Percentiles rank a stretch among this genome's conserved stretches.
Evolutionary conservation across 2,113 vertebrate species (phyloP).

Genomic region (Podilymbus podiceps): DNA sequence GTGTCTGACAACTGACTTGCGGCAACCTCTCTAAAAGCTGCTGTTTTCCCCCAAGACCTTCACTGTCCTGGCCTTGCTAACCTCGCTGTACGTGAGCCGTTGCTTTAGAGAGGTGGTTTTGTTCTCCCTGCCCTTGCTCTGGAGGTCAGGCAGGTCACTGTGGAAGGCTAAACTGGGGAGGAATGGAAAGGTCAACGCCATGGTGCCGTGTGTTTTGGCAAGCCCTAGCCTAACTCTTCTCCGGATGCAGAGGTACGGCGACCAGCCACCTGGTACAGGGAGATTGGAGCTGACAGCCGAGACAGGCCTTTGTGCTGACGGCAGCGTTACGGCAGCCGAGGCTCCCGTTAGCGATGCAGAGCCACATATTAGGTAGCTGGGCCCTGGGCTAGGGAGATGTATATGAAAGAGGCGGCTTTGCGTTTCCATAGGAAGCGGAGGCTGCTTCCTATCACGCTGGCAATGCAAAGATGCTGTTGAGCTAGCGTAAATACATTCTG

Average conservation of each 20-base stretch:
- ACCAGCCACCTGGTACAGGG: neutral
- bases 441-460: neutral
- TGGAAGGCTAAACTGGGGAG: neutral
- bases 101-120: neutral
- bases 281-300: neutral
- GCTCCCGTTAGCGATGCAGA: neutral
- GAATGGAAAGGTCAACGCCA: neutral
- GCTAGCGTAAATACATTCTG: neutral
- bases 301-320: neutral
- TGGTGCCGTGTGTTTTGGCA: neutral
- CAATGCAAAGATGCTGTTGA: neutral
- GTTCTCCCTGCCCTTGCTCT: neutral
- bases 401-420: neutral
- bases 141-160: neutral
- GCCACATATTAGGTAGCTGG: too few relatives aligned
- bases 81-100: accelerated
- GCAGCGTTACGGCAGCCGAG: neutral
- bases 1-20: neutral
- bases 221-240: neutral
- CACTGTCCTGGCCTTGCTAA: too few relatives aligned
- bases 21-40: neutral
- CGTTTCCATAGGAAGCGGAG: neutral
- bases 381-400: neutral
- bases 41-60: neutral
- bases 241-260: neutral